A percentile compares a stretch with the other conserved stretches of the same genome.
Evolutionary conservation across 2,113 vertebrate genomes (phyloP).

Genomic region (Erinaceus europaeus): DNA sequence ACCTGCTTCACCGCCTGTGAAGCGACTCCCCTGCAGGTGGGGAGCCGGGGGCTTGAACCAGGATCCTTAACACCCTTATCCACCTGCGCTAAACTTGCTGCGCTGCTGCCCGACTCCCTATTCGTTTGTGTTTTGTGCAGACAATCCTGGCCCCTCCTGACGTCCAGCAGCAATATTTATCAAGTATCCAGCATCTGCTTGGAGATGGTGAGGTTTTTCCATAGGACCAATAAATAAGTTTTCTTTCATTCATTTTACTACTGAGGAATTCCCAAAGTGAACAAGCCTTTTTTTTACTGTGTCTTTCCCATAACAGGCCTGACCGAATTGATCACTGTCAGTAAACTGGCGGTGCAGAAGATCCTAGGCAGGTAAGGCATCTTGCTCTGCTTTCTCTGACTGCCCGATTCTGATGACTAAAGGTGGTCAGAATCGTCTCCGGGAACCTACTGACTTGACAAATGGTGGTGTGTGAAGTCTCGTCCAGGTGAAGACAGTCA

Average conservation of each 20-base stretch:
- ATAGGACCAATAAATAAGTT: not conserved
- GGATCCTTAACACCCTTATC: too few species aligned
- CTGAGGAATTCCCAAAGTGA: slow-evolving; percentile 2
- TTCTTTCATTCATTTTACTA: not conserved
- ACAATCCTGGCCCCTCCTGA: slow-evolving; percentile 91
- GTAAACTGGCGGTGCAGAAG: slow-evolving; percentile 93
- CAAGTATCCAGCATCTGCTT: slow-evolving; percentile 96
- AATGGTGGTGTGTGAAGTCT: not conserved
- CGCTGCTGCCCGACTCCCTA: too few species aligned
- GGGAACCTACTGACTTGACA: not conserved
- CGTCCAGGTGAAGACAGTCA: too few species aligned
- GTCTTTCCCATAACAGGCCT: slow-evolving; percentile 84
- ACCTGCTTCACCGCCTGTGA: too few species aligned
- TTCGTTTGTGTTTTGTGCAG: slow-evolving; percentile 75
- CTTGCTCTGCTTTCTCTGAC: slow-evolving; percentile 40
- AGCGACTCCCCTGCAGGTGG: too few species aligned
- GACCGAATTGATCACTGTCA: slow-evolving; percentile 90
- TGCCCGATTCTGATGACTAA: slow-evolving; percentile 11
- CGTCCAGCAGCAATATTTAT: slow-evolving; percentile 97
- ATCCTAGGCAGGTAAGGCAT: slow-evolving; percentile 89
- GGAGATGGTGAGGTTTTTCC: slow-evolving; percentile 90
- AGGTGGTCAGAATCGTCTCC: not conserved
- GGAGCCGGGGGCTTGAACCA: too few species aligned
- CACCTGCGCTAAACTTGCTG: too few species aligned
- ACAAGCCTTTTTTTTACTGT: not conserved